These are phyloP conservation scores for Notodonta dromedarius DNA, from an alignment of 2,888 invertebrate species.

Conservation along the genomic window DNA sequence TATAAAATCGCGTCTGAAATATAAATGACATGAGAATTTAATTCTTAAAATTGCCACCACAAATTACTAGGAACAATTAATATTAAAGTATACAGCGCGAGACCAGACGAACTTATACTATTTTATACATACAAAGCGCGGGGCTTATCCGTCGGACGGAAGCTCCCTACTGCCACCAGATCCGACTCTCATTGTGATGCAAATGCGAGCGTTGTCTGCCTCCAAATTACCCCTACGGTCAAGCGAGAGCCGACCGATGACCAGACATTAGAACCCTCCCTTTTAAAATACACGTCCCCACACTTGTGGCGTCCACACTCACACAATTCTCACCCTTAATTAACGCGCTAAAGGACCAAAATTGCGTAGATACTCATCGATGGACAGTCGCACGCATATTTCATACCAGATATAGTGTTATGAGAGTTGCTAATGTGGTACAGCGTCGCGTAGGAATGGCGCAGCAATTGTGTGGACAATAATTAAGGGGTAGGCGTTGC, in stretches of 20 bases:
- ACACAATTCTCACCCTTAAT: constrained; percentile 57
- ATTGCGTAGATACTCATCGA: constrained; percentile 42
- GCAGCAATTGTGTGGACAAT: constrained; percentile 76
- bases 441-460: constrained; percentile 65
- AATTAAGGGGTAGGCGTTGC: constrained; percentile 66
- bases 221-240: constrained; percentile 82
- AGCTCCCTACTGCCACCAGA: constrained; percentile 64
- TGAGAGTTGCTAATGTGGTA: constrained; percentile 76
- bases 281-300: constrained; percentile 72
- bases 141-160: constrained; percentile 74
- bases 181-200: constrained; percentile 80
- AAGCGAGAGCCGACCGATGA: constrained; percentile 74
- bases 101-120: constrained; percentile 60
- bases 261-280: constrained; percentile 79
- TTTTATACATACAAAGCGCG: constrained; percentile 69
- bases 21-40: constrained; percentile 14
- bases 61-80: constrained; percentile 58
- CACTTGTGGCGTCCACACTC: constrained; percentile 36
- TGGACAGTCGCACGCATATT: constrained; percentile 67
- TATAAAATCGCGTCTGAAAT: constrained; percentile 4
- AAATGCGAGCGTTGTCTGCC: constrained; percentile 82
- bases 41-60: constrained; percentile 22
- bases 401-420: constrained; percentile 77
- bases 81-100: constrained; percentile 66
- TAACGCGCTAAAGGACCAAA: constrained; percentile 40